Percentiles rank a stretch among this genome's conserved stretches.
Conservation (phyloP, 2,888 invertebrate species). For the Aporophyla lueneburgensis region DNA sequence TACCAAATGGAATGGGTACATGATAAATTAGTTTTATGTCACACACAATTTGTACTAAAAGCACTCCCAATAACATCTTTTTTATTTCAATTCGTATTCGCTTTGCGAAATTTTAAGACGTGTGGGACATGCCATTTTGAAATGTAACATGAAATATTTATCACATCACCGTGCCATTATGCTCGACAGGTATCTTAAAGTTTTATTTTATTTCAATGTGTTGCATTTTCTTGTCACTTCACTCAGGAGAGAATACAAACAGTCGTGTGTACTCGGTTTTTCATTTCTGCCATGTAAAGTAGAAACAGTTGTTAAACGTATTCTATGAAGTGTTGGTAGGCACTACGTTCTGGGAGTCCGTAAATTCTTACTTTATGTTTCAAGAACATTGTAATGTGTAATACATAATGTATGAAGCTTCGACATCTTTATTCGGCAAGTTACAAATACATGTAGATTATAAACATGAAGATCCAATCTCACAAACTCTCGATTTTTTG, state of each 20-base stretch:
- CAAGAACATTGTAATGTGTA: slow-evolving; percentile 37
- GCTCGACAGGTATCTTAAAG: slow-evolving; percentile 23
- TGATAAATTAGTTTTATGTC: slow-evolving; percentile 42
- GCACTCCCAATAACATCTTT: slow-evolving; percentile 23
- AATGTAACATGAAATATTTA: slow-evolving; percentile 40
- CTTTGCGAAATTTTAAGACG: slow-evolving; percentile 17
- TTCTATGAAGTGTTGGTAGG: neutral
- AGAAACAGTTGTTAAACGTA: slow-evolving; percentile 22
- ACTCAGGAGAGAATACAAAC: neutral
- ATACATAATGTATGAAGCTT: slow-evolving; percentile 50
- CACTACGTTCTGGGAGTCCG: neutral
- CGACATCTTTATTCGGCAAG: slow-evolving; percentile 36
- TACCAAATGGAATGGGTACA: slow-evolving; percentile 3
- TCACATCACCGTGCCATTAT: slow-evolving; percentile 17
- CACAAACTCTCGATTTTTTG: slow-evolving; percentile 73
- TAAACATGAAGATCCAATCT: slow-evolving; percentile 63
- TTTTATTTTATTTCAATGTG: slow-evolving; percentile 27
- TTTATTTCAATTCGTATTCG: slow-evolving; percentile 32
- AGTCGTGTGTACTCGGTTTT: neutral
- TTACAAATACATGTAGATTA: slow-evolving; percentile 58
- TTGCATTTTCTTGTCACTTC: slow-evolving; percentile 23
- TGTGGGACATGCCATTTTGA: slow-evolving; percentile 34
- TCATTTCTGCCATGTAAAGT: neutral
- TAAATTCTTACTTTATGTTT: slow-evolving; percentile 20
- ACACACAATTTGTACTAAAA: slow-evolving; percentile 31